These are phyloP conservation scores for Tachysurus fulvidraco DNA, from an alignment of 2,113 vertebrate genomes.

Conservation along the genomic window DNA sequence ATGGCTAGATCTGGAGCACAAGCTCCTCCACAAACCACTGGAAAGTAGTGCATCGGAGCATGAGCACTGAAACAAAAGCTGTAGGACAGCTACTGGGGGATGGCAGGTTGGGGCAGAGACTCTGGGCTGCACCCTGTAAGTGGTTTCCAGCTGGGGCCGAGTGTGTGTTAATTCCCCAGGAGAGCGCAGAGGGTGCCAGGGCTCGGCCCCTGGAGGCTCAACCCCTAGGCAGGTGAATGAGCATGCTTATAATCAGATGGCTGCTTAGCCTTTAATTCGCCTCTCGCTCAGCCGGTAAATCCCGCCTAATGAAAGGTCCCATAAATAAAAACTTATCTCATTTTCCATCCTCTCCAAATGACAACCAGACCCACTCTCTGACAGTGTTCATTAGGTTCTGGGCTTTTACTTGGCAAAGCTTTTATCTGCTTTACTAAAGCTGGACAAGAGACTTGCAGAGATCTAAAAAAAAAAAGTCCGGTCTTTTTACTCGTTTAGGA, in stretches of 20 bases:
- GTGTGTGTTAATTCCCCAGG: slow-evolving; percentile 66
- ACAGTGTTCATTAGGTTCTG: slow-evolving; percentile 65
- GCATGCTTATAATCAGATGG: slow-evolving; percentile 73
- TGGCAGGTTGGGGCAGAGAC: slow-evolving; percentile 25
- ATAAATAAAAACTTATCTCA: slow-evolving; percentile 73
- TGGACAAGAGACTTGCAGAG: slow-evolving; percentile 28
- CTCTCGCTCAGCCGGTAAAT: slow-evolving; percentile 68
- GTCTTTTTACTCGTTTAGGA: slow-evolving; percentile 22
- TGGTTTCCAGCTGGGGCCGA: slow-evolving; percentile 55
- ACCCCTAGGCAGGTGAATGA: slow-evolving; percentile 70
- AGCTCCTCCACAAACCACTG: slow-evolving; percentile 5
- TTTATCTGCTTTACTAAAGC: slow-evolving; percentile 58
- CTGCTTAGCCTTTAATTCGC: slow-evolving; percentile 72
- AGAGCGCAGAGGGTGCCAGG: slow-evolving; percentile 58
- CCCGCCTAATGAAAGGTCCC: slow-evolving; percentile 71
- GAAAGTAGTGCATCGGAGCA: slow-evolving; percentile 27
- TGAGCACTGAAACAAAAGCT: background rate
- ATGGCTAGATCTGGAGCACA: slow-evolving; percentile 58
- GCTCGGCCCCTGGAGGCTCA: slow-evolving; percentile 55
- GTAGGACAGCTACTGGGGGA: slow-evolving; percentile 27
- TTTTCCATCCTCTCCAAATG: slow-evolving; percentile 70
- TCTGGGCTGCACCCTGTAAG: slow-evolving; percentile 38
- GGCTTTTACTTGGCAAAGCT: slow-evolving; percentile 54
- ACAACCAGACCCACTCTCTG: slow-evolving; percentile 66
- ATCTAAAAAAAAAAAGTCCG: slow-evolving; percentile 33